Percentiles rank a stretch among this genome's conserved stretches.
phyloP scores from a whole-genome alignment of 2,797 vertebrate genomes.

The Apogon talboti region DNA sequence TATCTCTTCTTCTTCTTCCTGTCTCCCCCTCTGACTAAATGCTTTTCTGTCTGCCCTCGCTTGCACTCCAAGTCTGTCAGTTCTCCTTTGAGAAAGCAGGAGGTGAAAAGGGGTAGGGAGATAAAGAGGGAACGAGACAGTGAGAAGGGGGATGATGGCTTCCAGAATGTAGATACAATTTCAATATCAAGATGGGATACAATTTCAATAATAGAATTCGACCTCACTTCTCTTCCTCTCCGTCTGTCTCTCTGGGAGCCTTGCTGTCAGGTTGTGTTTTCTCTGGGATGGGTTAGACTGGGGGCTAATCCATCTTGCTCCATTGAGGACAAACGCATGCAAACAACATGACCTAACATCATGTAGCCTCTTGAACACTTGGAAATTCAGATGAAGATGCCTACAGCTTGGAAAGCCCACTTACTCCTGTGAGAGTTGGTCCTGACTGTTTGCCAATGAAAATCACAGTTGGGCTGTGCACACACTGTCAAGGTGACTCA shows the following conservation, averaged over 20 bases:
- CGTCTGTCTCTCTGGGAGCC: slow-evolving; percentile 38
- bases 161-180: slow-evolving; percentile 50
- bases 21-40: slow-evolving; percentile 21
- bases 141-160: slow-evolving; percentile 55
- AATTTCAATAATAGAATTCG: slow-evolving; percentile 64
- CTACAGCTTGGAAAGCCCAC: slow-evolving; percentile 34
- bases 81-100: slow-evolving; percentile 50
- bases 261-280: slow-evolving; percentile 61
- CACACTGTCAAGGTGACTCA: slow-evolving; percentile 52
- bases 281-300: slow-evolving; percentile 47
- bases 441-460: slow-evolving; percentile 44
- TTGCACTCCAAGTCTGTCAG: slow-evolving; percentile 46
- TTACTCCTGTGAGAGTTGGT: slow-evolving; percentile 27
- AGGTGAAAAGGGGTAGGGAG: slow-evolving; percentile 33
- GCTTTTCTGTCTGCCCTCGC: slow-evolving; percentile 34
- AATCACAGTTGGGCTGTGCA: slow-evolving; percentile 33
- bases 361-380: slow-evolving; percentile 40
- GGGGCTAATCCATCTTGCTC: slow-evolving; percentile 63
- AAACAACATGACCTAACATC: slow-evolving; percentile 52
- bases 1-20: neutral
- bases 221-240: slow-evolving; percentile 45
- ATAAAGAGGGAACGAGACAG: slow-evolving; percentile 28
- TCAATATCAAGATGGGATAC: slow-evolving; percentile 59
- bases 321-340: slow-evolving; percentile 47
- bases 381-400: slow-evolving; percentile 64